Evolutionary conservation across 2,113 vertebrate species (phyloP), one percentile per base, ranked within the genome.

Genomic region (Pholis gunnellus): DNA sequence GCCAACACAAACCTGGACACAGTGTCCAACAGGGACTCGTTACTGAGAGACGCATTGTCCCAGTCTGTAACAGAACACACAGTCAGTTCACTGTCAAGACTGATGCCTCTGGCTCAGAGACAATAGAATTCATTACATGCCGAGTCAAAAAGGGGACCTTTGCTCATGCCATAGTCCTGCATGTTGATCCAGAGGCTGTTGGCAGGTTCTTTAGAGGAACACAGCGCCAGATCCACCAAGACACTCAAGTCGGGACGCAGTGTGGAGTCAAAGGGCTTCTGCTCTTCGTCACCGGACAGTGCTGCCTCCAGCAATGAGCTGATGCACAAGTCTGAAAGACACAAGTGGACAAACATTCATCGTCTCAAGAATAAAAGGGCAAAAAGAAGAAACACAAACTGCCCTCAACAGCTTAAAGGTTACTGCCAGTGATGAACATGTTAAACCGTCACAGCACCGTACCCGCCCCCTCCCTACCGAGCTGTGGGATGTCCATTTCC

Each of bases 141-240:
- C 4, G 0, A 15, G 0, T 67, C 29, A 31, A 6, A 25, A 57
- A 22, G 20, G 8, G 84, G 85, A 99, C 98, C 98, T 97, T 99
- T 99, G 93, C 97, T 99, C 63, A 98, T 78, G 80, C 98, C 97
- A 59, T 98, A 99, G 91, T 99, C 98, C 81, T 97, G 97, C 97
- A 99, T 97, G 88, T 97, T 98, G 92, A 97, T 96, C 98, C 98
- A 99, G 48, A 99, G 96, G 87, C 97, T 98, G 87, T 96, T 95
- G 38, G 97, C 95, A 18, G 98, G 98, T 82, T 99, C 98, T 94
- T 99, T 99, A 25, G 96, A 96, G 71, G 97, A 98, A 22, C 98
- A 97, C 92, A 99, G 94, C 22, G 98, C 96, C 94, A 99, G 87
- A 79, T 99, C 98, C 77, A 99, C 96, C 61, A 96, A 93, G 68